Conservation (phyloP, 2,888 invertebrate species). For the Cataglyphis cursor region DNA sequence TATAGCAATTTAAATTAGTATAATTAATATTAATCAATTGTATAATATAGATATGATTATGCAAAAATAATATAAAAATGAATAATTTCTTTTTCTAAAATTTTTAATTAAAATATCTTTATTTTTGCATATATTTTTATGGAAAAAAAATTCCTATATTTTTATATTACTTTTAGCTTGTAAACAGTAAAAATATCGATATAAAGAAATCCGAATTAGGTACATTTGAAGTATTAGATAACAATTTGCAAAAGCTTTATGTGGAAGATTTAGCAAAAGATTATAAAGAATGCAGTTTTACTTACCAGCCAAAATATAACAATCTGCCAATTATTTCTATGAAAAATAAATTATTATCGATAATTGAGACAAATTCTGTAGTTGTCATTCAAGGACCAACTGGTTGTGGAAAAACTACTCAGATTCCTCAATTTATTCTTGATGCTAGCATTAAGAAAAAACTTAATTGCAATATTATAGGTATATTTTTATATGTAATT, state of each 20-base stretch:
- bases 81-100: no score
- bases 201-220: conserved; percentile 62
- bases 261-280: conserved; percentile 78
- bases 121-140: not conserved
- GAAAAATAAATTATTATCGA: conserved; percentile 89
- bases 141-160: not conserved
- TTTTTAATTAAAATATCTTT: not conserved
- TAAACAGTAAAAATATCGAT: not conserved
- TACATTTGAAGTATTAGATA: conserved; percentile 77
- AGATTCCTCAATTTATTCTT: conserved; percentile 96
- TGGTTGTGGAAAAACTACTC: conserved; percentile 97
- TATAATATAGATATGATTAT: not conserved
- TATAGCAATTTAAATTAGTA: not conserved
- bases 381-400: conserved; percentile 96
- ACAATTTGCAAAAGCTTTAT: conserved; percentile 70
- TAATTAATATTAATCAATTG: not conserved
- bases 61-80: not conserved
- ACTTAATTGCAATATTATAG: conserved; percentile 92
- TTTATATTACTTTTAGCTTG: not conserved
- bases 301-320: conserved; percentile 73
- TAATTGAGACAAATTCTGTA: conserved; percentile 91
- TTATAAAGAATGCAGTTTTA: conserved; percentile 83
- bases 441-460: conserved; percentile 90
- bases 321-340: conserved; percentile 78
- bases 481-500: conserved; percentile 43